Base-by-base conservation (phyloP, 1,140 invertebrate genomes). In the Lepidurus couesii region DNA sequence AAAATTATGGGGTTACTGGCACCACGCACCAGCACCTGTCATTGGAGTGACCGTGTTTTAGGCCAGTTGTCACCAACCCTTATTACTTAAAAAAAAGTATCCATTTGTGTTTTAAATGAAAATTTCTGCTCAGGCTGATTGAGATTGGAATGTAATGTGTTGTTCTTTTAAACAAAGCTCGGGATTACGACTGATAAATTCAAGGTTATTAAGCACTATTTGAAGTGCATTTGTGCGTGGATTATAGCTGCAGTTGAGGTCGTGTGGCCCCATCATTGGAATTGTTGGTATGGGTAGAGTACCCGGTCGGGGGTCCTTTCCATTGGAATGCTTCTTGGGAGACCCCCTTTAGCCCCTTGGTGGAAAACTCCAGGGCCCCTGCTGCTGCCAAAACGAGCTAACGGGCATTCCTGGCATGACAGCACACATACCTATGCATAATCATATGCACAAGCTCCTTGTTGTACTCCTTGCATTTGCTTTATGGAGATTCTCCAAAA, bases 371-470 rank as follows among this genome's bases (percentile, higher is more conserved):
- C 34, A 7, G 13, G 13, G 53, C 53, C 53, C 53, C 53, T 65
- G 53, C 53, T 65, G 53, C 53, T 65, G 53, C 53, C 53, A 65
- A 65, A 65, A 65, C 53, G 53, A 65, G 53, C 53, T 65, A 65
- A 65, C 53, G 53, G 53, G 53, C 53, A 65, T 65, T 65, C 53
- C 53, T 65, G 53, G 53, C 53, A 65, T 65, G 53, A 65, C 53
- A 65, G 53, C 34, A 65, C 53, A 65, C 53, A 65, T 65, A 65
- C 53, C 53, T 65, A 65, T 65, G 53, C 53, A 65, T 65, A 65
- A 65, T 65, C 53, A 65, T 65, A 13, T 65, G 53, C 9, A 65
- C 53, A 65, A 65, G 53, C 53, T 65, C 13, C 53, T 65, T 21
- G 53, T 65, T 65, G 13, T 65, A 65, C 21, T 13, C 9, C 21